Conservation (phyloP, 2,888 invertebrate genomes). For the Brachyptera risi region DNA sequence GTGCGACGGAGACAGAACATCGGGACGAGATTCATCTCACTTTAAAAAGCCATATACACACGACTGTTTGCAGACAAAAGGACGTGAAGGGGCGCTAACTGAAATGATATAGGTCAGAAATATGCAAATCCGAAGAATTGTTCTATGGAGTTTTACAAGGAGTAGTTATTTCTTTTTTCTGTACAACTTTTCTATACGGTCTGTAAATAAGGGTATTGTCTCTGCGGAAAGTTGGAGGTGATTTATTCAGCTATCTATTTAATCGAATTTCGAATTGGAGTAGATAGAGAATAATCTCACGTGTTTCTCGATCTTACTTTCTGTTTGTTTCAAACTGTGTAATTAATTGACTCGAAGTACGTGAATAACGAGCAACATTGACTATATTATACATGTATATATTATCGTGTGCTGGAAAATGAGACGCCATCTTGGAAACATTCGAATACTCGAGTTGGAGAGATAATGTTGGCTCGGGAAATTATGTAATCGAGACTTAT, state of each 20-base stretch:
- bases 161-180: too few species aligned
- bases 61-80: conserved; percentile 3
- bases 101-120: conserved; percentile 20
- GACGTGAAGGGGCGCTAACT: neutral
- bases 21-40: conserved; percentile 9
- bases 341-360: conserved; percentile 9
- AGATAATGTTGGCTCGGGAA: too few species aligned
- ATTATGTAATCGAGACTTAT: too few species aligned
- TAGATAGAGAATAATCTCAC: conserved; percentile 3
- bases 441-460: too few species aligned
- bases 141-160: neutral
- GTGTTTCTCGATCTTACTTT: neutral
- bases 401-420: too few species aligned
- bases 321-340: neutral
- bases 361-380: neutral
- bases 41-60: neutral
- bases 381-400: too few species aligned
- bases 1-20: too few species aligned
- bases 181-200: neutral
- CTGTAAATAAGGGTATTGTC: neutral
- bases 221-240: conserved; percentile 1
- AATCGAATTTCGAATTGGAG: conserved; percentile 13
- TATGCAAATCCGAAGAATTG: conserved; percentile 16
- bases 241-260: conserved; percentile 18
- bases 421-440: too few species aligned